Evolutionary conservation across 2,113 vertebrate species (phyloP).

Genomic region (Beaufortia kweichowensis): DNA sequence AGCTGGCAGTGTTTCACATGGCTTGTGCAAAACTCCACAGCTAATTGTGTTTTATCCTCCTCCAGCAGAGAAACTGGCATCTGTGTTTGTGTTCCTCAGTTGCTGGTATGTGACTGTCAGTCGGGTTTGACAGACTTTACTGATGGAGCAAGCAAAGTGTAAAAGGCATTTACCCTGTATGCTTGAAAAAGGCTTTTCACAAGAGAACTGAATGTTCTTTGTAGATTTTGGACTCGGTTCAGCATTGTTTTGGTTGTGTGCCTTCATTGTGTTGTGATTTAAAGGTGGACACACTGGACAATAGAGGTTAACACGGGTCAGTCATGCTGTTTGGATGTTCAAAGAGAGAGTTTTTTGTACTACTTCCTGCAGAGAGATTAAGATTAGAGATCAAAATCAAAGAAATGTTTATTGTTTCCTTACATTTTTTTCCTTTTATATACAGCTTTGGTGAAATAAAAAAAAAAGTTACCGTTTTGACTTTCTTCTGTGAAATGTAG

Average conservation of each 20-base stretch:
- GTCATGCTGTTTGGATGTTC: neutral
- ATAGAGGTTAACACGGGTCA: neutral
- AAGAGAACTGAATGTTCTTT: too few species aligned
- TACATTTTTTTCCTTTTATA: too few species aligned
- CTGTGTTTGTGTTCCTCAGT: neutral
- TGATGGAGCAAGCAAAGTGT: slow-evolving; percentile 6
- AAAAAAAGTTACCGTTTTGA: too few species aligned
- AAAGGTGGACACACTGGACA: neutral
- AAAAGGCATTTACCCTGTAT: neutral
- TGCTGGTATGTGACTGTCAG: neutral
- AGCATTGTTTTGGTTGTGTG: too few species aligned
- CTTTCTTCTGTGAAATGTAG: too few species aligned
- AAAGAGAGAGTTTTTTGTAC: slow-evolving; percentile 5
- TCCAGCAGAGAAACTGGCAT: slow-evolving; percentile 34
- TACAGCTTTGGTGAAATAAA: too few species aligned
- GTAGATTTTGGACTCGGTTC: too few species aligned
- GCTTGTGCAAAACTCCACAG: slow-evolving; percentile 35
- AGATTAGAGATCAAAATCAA: neutral
- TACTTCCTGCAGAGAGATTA: neutral
- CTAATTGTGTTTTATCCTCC: slow-evolving; percentile 40
- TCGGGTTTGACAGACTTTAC: slow-evolving; percentile 3
- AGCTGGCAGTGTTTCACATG: slow-evolving; percentile 26
- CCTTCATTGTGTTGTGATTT: neutral
- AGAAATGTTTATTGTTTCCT: too few species aligned
- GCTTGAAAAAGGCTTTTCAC: neutral